A percentile compares a stretch with the other conserved stretches of the same genome.
phyloP scores from a whole-genome alignment of 2,797 vertebrate species.

The Onychomys leucogaster region DNA sequence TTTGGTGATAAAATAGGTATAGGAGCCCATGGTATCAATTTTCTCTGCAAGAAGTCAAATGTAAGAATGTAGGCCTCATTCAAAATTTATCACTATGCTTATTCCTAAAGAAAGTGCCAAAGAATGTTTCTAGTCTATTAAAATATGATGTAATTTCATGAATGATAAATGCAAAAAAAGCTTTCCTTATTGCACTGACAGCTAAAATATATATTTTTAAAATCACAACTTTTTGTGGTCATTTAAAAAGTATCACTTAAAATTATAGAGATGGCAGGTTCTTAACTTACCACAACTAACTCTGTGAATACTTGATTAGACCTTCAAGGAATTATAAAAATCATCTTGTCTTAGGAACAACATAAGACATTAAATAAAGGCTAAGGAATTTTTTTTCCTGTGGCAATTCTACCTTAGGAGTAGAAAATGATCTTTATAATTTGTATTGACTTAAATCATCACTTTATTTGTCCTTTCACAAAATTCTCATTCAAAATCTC shows the following conservation, averaged over 20 bases:
- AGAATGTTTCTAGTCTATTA: slow-evolving; percentile 64
- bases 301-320: not conserved
- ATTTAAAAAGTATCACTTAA: slow-evolving; percentile 65
- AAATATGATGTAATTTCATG: slow-evolving; percentile 68
- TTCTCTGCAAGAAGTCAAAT: slow-evolving; percentile 34
- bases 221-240: slow-evolving; percentile 45
- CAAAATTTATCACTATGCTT: slow-evolving; percentile 54
- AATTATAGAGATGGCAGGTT: slow-evolving; percentile 37
- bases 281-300: slow-evolving; percentile 32
- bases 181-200: slow-evolving; percentile 48
- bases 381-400: not conserved
- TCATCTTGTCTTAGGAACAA: slow-evolving; percentile 14
- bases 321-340: slow-evolving; percentile 53
- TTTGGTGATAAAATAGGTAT: not conserved
- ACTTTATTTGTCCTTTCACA: slow-evolving; percentile 49
- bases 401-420: not conserved
- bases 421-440: slow-evolving; percentile 15
- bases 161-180: slow-evolving; percentile 72
- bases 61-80: slow-evolving; percentile 36
- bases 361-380: not conserved
- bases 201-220: slow-evolving; percentile 57
- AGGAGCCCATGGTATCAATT: slow-evolving; percentile 9
- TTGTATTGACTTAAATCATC: slow-evolving; percentile 6
- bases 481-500: slow-evolving; percentile 12
- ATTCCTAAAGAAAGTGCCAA: slow-evolving; percentile 63